These are phyloP conservation scores for Enteromius treurensis DNA, from an alignment of 2,797 vertebrate genomes.

Conservation along the genomic window DNA sequence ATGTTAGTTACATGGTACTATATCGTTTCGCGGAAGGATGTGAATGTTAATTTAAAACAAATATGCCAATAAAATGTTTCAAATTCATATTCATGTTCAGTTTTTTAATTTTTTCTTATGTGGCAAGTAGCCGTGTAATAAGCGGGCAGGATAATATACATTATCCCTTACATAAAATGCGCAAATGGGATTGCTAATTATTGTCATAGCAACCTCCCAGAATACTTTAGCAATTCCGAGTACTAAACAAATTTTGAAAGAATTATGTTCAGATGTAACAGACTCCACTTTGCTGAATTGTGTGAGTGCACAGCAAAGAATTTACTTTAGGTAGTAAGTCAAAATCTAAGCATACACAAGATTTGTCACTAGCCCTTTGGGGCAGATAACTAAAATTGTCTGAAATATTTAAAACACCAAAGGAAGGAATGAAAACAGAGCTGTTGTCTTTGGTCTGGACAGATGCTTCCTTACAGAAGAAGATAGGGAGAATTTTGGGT, in stretches of 20 bases:
- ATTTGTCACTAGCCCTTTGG: slow-evolving; percentile 14
- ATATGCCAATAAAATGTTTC: too few species aligned
- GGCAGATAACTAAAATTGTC: slow-evolving; percentile 1
- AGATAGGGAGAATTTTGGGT: slow-evolving; percentile 18
- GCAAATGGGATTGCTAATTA: neutral
- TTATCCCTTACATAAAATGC: neutral
- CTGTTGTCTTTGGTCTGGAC: slow-evolving; percentile 27
- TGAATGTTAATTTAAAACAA: too few species aligned
- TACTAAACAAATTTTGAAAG: neutral
- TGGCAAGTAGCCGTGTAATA: too few species aligned
- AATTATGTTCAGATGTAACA: neutral
- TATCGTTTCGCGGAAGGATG: too few species aligned
- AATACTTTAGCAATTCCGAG: neutral
- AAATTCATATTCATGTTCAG: too few species aligned
- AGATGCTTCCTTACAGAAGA: slow-evolving; percentile 35
- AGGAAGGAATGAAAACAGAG: neutral
- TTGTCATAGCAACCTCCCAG: neutral
- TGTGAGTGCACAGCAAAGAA: neutral
- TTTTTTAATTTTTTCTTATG: too few species aligned
- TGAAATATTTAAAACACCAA: slow-evolving; percentile 3
- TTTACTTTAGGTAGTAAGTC: neutral
- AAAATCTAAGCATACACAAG: neutral
- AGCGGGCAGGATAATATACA: too few species aligned
- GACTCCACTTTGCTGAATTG: neutral
- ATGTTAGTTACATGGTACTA: too few species aligned